Base-by-base conservation (phyloP, 2,113 vertebrate genomes). In the Guaruba guarouba region DNA sequence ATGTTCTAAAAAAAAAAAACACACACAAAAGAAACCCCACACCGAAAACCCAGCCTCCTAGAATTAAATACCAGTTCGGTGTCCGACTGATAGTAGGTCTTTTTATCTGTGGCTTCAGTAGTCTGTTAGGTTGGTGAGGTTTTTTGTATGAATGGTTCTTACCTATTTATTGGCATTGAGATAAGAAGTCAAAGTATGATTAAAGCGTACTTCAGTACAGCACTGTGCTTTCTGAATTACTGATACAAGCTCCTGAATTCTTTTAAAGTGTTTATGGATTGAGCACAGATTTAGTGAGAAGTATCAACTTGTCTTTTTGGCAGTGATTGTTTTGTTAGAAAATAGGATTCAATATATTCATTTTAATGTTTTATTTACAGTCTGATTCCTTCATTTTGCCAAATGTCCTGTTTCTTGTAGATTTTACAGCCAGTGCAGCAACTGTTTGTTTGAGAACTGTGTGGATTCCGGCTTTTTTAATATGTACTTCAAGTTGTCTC, bases 311-410 rank as follows among this genome's bases (percentile, higher is more conserved):
- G 59, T 93, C 68, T 51, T 67, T 92, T 71, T 78, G 80, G 48
- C 80, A 78, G 35, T 41, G 64, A 68, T 88, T 92, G 37, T 88
- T 94, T 78, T 75, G 37, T 90, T 81, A 55, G 55, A 83, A 96
- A 93, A 86, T 52, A 67, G 24, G 64, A 84, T 81, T 81, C 57
- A 93, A 86, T 80, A 61, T 81, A 68, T 87, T 90, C 10, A 74
- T 92, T 93, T 88, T 81, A 81, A 82, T 86, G 39, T 81, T 96
- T 88, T 92, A 35, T 76, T 83, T 83, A 48, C 18, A 43, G 82
- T 85, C 79, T 75, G 43, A 75, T 86, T 81, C 55, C 35, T 93
- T 90, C 55, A 10, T 88, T 95, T 95, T 94, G 69, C 37, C 31
- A 74, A 94, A 80, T 77, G 27, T 63, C 61, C n/a, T 76, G 5